phyloP scores from a whole-genome alignment of 2,888 invertebrate species.

The Mesoligia furuncula region DNA sequence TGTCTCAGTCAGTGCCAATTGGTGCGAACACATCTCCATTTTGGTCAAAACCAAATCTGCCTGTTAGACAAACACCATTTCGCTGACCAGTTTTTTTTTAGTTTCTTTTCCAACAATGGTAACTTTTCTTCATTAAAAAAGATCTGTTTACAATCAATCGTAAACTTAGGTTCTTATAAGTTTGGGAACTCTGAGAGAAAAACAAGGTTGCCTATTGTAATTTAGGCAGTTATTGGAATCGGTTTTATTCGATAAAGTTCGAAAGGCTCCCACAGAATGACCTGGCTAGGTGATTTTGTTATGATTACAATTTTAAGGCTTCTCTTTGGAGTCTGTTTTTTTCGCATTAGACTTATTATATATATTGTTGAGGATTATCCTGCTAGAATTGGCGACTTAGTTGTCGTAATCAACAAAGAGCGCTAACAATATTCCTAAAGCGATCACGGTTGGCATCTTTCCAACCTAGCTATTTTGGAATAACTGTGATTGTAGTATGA shows the following conservation, averaged over 20 bases:
- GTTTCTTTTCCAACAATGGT: background rate
- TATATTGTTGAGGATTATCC: conserved; percentile 18
- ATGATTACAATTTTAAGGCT: conserved; percentile 34
- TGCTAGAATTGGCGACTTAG: conserved; percentile 12
- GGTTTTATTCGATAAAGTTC: conserved; percentile 50
- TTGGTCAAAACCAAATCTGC: conserved; percentile 54
- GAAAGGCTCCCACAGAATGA: conserved; percentile 18
- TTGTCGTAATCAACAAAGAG: conserved; percentile 33
- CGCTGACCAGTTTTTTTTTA: conserved; percentile 6
- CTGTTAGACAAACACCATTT: conserved; percentile 37
- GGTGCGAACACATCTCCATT: conserved; percentile 74
- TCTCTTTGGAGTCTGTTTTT: conserved; percentile 9
- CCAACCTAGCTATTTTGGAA: conserved; percentile 39
- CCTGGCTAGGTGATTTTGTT: conserved; percentile 31
- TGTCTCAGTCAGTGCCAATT: conserved; percentile 82
- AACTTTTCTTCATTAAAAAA: conserved; percentile 8
- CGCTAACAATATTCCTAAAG: conserved; percentile 27
- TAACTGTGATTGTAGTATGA: conserved; percentile 42
- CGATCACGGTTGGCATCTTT: conserved; percentile 39
- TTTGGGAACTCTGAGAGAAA: conserved; percentile 41
- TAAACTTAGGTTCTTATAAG: conserved; percentile 39
- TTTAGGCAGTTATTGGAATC: conserved; percentile 51
- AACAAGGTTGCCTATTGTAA: conserved; percentile 47
- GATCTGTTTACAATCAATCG: conserved; percentile 47
- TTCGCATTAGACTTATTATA: conserved; percentile 8